Evolutionary conservation across 2,888 invertebrate species (phyloP).

Genomic region (Acrocyrtus sp.): DNA sequence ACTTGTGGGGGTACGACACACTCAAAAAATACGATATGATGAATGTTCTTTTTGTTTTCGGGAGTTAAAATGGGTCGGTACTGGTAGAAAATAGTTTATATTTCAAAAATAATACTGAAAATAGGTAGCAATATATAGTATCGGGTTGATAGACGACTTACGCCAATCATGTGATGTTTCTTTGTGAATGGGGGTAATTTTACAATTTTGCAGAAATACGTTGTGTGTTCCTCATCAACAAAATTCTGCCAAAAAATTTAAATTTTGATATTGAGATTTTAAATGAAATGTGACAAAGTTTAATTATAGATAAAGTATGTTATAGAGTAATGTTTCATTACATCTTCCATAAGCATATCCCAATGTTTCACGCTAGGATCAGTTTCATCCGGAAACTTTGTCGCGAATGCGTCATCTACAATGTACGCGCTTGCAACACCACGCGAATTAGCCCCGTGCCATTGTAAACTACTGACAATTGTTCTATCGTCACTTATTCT

Average conservation of each 20-base stretch:
- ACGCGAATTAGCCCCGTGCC: slow-evolving; percentile 73
- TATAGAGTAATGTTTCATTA: too few relatives aligned
- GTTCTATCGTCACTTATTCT: background rate
- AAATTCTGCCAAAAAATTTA: slow-evolving; percentile 38
- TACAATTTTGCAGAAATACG: slow-evolving; percentile 92
- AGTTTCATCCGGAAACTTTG: slow-evolving; percentile 39
- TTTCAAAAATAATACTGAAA: slow-evolving; percentile 51
- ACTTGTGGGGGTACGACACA: slow-evolving; percentile 68
- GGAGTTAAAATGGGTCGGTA: slow-evolving; percentile 69
- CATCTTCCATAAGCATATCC: slow-evolving; percentile 62
- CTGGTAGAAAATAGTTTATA: slow-evolving; percentile 65
- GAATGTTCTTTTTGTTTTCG: slow-evolving; percentile 74
- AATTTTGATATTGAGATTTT: slow-evolving; percentile 12
- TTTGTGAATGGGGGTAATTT: slow-evolving; percentile 75
- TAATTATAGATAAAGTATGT: background rate
- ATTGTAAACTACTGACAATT: slow-evolving; percentile 15
- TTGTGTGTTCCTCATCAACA: slow-evolving; percentile 71
- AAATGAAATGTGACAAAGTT: background rate
- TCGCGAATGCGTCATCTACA: slow-evolving; percentile 24
- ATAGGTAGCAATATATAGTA: slow-evolving; percentile 8
- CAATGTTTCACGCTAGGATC: slow-evolving; percentile 57
- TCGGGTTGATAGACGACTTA: slow-evolving; percentile 64
- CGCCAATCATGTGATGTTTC: slow-evolving; percentile 85
- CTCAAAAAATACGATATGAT: slow-evolving; percentile 89
- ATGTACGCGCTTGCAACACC: slow-evolving; percentile 76